Base-by-base conservation (phyloP, 2,113 vertebrate species). In the Muntiacus reevesi region DNA sequence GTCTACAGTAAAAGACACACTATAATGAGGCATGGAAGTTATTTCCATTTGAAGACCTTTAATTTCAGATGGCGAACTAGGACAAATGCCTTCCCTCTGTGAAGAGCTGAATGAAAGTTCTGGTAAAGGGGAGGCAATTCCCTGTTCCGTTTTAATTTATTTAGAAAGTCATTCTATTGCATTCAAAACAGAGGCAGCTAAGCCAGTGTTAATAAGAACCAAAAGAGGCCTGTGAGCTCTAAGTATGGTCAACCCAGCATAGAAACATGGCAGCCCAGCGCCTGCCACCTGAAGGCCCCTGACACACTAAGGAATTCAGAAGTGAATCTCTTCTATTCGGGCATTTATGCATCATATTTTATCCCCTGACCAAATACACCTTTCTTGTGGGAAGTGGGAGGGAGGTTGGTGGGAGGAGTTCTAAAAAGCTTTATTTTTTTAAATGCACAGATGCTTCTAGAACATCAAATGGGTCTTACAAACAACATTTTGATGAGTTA, bases 401-500 rank as follows among this genome's bases (percentile, higher is more conserved):
- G 60, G 2, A 5, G 40, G 47, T 40, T 54, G 10, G 1, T 78
- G 30, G 45, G n/a, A 76, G 52, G 67, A 12, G 50, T 62, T 96
- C 86, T 87, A 45, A 45, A 95, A 97, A 76, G 54, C 60, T 74
- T 74, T 74, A 64, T 86, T 82, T 89, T 87, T 40, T 60, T 60
- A 86, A 95, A 90, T 27, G 21, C 57, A 84, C 79, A 81, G 96
- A 94, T 89, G 86, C 52, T 93, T 96, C 85, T 89, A 23, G 28
- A 96, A 98, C 95, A 98, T 96, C 96, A 97, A 98, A 96, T 98
- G 74, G 43, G n/a, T 97, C 67, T 91, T 86, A 86, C 81, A 55
- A 96, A 96, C 92, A 97, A 94, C 90, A 95, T 98, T 97, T 96
- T 94, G 97, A 98, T 96, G 97, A 96, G 92, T 94, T 94, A 91